Percentiles rank a stretch among this genome's conserved stretches.
Evolutionary conservation across 2,113 vertebrate species (phyloP).

Genomic region (Garra rufa): DNA sequence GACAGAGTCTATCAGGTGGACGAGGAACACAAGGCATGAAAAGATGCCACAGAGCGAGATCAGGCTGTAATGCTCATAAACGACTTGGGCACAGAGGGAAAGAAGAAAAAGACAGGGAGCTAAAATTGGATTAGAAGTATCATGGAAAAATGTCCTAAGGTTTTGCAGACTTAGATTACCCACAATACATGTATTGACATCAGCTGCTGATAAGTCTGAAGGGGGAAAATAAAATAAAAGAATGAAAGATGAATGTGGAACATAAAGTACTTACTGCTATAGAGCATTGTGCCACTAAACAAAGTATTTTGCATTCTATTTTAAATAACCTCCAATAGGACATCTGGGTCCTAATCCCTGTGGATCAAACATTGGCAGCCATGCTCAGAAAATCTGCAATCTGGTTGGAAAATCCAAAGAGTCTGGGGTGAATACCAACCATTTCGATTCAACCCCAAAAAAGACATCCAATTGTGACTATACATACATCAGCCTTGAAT

Average conservation of each 20-base stretch:
- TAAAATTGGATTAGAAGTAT: slow-evolving; percentile 32
- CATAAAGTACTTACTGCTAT: slow-evolving; percentile 15
- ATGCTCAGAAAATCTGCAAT: background rate
- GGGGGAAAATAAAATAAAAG: background rate
- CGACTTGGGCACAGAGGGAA: background rate
- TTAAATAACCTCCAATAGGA: slow-evolving; percentile 49
- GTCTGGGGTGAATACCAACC: background rate
- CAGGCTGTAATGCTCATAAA: slow-evolving; percentile 11
- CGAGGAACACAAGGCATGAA: background rate
- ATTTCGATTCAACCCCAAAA: background rate
- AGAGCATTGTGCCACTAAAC: background rate
- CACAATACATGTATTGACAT: background rate
- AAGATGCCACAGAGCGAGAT: background rate
- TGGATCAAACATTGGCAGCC: slow-evolving; percentile 30
- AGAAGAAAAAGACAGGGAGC: background rate
- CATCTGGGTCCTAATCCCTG: background rate
- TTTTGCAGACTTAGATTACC: background rate
- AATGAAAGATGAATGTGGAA: background rate
- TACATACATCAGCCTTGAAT: background rate
- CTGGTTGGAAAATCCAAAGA: background rate
- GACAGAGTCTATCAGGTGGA: background rate
- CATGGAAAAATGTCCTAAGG: slow-evolving; percentile 15
- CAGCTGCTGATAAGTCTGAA: background rate
- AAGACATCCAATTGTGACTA: background rate
- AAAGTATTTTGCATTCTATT: background rate